These are phyloP conservation scores for Glaucidium brasilianum DNA, from an alignment of 2,113 vertebrate species.

Conservation along the genomic window DNA sequence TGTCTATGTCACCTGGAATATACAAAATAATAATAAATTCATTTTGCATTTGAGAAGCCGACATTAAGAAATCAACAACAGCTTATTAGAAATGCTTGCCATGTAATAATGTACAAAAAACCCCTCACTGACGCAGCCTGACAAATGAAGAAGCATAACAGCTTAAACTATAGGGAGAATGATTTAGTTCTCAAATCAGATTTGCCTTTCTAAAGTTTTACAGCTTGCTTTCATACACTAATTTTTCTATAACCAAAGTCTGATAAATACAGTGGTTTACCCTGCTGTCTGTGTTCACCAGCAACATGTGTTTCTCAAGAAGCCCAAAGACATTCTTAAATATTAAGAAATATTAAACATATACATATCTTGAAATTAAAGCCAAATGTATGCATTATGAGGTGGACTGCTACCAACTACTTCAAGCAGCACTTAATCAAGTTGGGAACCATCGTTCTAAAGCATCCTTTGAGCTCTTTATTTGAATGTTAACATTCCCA, in stretches of 20 bases:
- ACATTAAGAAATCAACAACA: not conserved
- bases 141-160: not conserved
- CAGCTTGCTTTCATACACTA: not conserved
- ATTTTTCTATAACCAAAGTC: not conserved
- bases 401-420: not conserved
- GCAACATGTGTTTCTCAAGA: not conserved
- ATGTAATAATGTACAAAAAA: not conserved
- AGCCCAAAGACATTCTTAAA: not conserved
- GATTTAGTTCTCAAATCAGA: not conserved
- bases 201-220: not conserved
- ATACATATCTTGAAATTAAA: not conserved
- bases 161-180: not conserved
- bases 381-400: not conserved
- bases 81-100: not conserved
- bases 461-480: not conserved
- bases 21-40: not conserved
- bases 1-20: slow-evolving; percentile 41
- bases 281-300: not conserved
- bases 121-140: not conserved
- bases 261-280: not conserved
- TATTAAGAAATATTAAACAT: not conserved
- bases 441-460: not conserved
- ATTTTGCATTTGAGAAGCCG: not conserved
- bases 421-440: not conserved
- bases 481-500: not conserved